These are phyloP conservation scores for Leptinotarsa rubiginosa DNA, from an alignment of 2,888 invertebrate species.

Conservation along the genomic window DNA sequence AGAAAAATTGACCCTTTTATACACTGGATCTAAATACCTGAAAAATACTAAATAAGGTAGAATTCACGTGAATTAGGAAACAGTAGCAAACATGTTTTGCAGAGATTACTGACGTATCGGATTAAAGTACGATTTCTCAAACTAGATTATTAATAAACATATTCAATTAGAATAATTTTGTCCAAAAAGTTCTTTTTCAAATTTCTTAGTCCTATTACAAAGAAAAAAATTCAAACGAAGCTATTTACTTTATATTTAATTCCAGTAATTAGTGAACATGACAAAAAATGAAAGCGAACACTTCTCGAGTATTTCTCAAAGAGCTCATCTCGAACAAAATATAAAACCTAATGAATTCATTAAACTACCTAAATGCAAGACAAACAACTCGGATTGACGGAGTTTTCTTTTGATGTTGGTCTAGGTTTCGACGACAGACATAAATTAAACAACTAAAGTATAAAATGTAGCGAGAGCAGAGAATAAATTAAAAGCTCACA, in stretches of 20 bases:
- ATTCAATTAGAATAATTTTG: too few relatives aligned
- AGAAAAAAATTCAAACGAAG: background rate
- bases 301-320: slow-evolving; percentile 20
- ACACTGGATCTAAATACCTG: too few relatives aligned
- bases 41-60: too few relatives aligned
- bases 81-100: too few relatives aligned
- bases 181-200: too few relatives aligned
- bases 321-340: slow-evolving; percentile 25
- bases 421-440: slow-evolving; percentile 27
- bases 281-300: slow-evolving; percentile 11
- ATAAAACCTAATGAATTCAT: slow-evolving; percentile 33
- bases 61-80: too few relatives aligned
- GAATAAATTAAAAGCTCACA: slow-evolving; percentile 18
- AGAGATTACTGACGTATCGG: too few relatives aligned
- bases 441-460: slow-evolving; percentile 15
- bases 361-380: slow-evolving; percentile 34
- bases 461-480: slow-evolving; percentile 11
- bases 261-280: slow-evolving; percentile 8
- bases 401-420: slow-evolving; percentile 27
- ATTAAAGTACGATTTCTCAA: too few relatives aligned
- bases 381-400: slow-evolving; percentile 27
- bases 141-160: too few relatives aligned
- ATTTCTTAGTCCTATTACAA: background rate
- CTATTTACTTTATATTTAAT: background rate
- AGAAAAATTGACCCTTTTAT: too few relatives aligned